These are phyloP conservation scores for Phyllostomus hastatus DNA, from an alignment of 2,113 vertebrate species.

Conservation along the genomic window DNA sequence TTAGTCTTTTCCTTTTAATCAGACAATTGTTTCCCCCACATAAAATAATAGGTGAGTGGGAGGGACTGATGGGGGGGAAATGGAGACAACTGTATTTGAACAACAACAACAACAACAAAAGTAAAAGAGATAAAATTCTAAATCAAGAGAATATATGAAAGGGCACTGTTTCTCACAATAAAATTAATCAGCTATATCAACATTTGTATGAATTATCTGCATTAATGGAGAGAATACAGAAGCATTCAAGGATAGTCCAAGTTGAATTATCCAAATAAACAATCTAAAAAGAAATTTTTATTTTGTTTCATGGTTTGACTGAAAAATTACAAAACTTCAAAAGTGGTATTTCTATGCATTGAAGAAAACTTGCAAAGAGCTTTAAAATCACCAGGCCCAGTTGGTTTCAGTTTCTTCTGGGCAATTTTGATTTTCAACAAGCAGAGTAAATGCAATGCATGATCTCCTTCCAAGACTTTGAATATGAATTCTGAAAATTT, in stretches of 20 bases:
- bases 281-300: background rate
- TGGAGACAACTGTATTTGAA: too few species aligned
- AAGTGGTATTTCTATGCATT: background rate
- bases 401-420: background rate
- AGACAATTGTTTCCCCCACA: background rate
- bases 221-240: background rate
- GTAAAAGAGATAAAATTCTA: background rate
- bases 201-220: background rate
- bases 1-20: slow-evolving; percentile 61
- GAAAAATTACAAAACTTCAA: background rate
- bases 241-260: background rate
- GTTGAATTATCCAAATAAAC: background rate
- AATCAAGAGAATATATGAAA: background rate
- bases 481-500: background rate
- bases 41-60: slow-evolving; percentile 36
- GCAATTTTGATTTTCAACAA: background rate
- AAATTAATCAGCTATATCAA: background rate
- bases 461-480: background rate
- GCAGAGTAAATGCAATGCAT: fast-evolving
- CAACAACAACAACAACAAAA: background rate
- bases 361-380: background rate
- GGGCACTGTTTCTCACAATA: background rate
- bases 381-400: background rate
- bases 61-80: slow-evolving; percentile 4
- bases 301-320: background rate